phyloP scores from a whole-genome alignment of 2,888 invertebrate genomes.

The Notodonta ziczac region DNA sequence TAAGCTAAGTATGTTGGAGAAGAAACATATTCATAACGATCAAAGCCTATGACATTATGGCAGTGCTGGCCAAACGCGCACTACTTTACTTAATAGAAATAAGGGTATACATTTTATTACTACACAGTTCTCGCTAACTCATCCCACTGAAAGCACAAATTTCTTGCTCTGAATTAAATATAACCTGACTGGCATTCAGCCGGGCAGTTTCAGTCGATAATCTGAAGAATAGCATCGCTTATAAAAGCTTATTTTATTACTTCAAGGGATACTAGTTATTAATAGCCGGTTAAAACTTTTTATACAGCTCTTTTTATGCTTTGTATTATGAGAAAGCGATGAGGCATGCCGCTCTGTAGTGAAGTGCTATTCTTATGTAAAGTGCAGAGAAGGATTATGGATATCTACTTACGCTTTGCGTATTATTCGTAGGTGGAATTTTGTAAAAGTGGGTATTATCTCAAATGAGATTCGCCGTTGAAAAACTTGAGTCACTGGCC shows the following conservation, averaged over 20 bases:
- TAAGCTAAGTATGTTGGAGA: too few relatives aligned
- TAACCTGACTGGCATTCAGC: slow-evolving; percentile 25
- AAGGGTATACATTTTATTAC: too few relatives aligned
- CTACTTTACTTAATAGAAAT: too few relatives aligned
- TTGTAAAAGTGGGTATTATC: too few relatives aligned
- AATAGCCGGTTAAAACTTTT: background rate
- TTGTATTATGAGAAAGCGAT: background rate
- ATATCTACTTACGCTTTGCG: background rate
- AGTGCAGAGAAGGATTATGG: background rate
- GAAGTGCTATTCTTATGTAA: background rate
- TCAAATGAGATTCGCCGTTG: too few relatives aligned
- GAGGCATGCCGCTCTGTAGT: background rate
- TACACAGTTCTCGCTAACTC: background rate
- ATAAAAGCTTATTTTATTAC: background rate
- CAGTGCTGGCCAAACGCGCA: too few relatives aligned
- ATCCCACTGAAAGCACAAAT: background rate
- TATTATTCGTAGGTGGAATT: too few relatives aligned
- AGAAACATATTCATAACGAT: too few relatives aligned
- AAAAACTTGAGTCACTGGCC: too few relatives aligned
- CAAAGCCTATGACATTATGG: too few relatives aligned
- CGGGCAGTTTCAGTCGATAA: background rate
- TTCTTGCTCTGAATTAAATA: slow-evolving; percentile 13
- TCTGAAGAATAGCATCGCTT: background rate
- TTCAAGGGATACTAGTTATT: background rate
- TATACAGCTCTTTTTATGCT: background rate